Evolutionary conservation across 2,888 invertebrate species (phyloP).

Genomic region (Phalera bucephala): DNA sequence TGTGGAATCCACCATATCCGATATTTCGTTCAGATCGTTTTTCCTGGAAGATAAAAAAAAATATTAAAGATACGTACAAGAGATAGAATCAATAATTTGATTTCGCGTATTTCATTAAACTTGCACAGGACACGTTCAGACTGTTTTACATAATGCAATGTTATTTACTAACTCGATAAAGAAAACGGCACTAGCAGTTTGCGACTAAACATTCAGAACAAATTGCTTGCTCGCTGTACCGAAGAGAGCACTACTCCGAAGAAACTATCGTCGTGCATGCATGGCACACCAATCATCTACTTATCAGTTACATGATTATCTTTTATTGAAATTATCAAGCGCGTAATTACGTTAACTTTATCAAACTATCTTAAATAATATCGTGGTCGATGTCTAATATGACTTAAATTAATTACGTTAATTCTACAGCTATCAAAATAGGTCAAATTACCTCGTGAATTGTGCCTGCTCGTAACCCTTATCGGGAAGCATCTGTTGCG

Average conservation of each 20-base stretch:
- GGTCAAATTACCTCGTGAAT: conserved; percentile 40
- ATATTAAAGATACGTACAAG: conserved; percentile 1
- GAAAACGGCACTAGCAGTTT: conserved; percentile 51
- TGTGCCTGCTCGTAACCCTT: conserved; percentile 41
- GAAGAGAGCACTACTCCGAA: conserved; percentile 54
- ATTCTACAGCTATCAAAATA: conserved; percentile 2
- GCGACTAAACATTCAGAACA: conserved; percentile 59
- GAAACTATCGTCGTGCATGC: conserved; percentile 42
- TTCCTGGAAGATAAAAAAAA: conserved; percentile 51
- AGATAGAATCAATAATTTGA: not conserved
- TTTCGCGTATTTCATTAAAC: not conserved
- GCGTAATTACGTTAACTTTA: conserved; percentile 1
- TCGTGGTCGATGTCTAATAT: not conserved
- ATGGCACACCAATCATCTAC: conserved; percentile 28
- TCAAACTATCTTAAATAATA: conserved; percentile 2
- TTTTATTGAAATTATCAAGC: conserved; percentile 6
- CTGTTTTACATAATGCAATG: conserved; percentile 39
- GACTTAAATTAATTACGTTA: not conserved
- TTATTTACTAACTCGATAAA: conserved; percentile 55
- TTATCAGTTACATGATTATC: conserved; percentile 23
- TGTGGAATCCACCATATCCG: conserved; percentile 42
- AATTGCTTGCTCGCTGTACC: conserved; percentile 64
- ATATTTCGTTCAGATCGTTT: conserved; percentile 45
- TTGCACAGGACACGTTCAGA: too few species aligned
- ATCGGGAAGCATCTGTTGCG: conserved; percentile 35